Conservation (phyloP, 2,797 vertebrate genomes). For the Mormyrops boulengeri region DNA sequence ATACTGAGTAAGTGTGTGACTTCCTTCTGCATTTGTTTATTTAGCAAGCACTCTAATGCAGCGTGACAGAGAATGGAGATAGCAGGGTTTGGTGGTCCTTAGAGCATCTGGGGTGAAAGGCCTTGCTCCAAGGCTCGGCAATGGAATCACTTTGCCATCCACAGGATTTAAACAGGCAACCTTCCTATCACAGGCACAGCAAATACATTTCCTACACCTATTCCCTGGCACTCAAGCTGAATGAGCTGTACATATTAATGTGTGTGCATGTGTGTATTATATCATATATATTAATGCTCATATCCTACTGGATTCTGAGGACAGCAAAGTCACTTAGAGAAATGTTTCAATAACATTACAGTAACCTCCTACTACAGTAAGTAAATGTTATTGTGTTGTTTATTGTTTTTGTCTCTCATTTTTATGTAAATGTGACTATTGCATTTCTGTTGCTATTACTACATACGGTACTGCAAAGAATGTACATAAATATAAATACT, state of each 20-base stretch:
- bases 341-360: neutral
- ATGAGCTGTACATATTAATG: neutral
- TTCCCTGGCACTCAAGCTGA: neutral
- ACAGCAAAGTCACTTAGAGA: neutral
- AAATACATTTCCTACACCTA: neutral
- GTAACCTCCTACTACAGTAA: neutral
- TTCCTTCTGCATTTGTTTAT: neutral
- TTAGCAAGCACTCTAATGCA: neutral
- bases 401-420: neutral
- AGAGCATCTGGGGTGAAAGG: neutral
- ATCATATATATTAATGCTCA: neutral
- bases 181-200: neutral
- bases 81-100: neutral
- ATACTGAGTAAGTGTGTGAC: slow-evolving; percentile 77
- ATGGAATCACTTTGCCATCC: neutral
- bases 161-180: neutral
- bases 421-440: neutral
- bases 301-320: neutral
- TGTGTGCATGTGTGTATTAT: neutral
- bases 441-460: neutral
- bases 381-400: neutral
- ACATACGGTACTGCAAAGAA: neutral
- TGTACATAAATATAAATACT: neutral
- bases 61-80: neutral
- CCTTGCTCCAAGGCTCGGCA: neutral